Conservation (phyloP, 1,140 invertebrate genomes). For the Pseudomyrmex concolor region DNA sequence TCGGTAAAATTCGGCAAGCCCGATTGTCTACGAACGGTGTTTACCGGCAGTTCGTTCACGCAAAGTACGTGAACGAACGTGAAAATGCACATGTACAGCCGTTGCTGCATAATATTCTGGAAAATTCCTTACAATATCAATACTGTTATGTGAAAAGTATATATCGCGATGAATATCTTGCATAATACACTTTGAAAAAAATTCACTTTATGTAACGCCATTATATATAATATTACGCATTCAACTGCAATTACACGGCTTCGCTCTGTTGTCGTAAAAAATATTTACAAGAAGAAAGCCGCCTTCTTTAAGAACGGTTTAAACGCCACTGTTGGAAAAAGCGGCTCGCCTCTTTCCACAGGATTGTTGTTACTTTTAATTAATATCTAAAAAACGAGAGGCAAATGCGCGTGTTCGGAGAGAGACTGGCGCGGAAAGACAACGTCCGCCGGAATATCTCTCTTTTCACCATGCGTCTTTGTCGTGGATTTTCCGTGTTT, state of each 20-base stretch:
- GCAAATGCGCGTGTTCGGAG: constrained; percentile 1
- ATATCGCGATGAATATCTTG: not conserved
- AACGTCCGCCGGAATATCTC: constrained; percentile 31
- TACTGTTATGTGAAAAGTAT: not conserved
- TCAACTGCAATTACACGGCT: constrained; percentile 16
- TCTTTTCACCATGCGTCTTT: not conserved
- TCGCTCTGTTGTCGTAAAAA: constrained; percentile 3
- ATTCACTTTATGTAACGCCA: not conserved
- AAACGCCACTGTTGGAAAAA: constrained; percentile 28
- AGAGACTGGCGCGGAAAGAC: constrained; percentile 34
- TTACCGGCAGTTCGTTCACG: too few species aligned
- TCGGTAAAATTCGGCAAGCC: too few species aligned
- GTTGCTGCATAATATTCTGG: too few species aligned
- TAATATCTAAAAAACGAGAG: constrained; percentile 31
- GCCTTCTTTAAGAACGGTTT: constrained; percentile 34
- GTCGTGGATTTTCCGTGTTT: constrained; percentile 45
- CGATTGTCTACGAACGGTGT: too few species aligned
- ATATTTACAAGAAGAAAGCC: constrained; percentile 30
- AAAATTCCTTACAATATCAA: too few species aligned
- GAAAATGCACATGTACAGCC: too few species aligned
- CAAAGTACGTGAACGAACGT: too few species aligned
- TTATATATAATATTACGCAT: not conserved
- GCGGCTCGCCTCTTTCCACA: constrained; percentile 13
- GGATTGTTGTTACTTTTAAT: constrained; percentile 54
- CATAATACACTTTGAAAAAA: not conserved